A percentile compares a stretch with the other conserved stretches of the same genome.
phyloP scores from a whole-genome alignment of 2,888 invertebrate species.

The Pegoplata infirma region DNA sequence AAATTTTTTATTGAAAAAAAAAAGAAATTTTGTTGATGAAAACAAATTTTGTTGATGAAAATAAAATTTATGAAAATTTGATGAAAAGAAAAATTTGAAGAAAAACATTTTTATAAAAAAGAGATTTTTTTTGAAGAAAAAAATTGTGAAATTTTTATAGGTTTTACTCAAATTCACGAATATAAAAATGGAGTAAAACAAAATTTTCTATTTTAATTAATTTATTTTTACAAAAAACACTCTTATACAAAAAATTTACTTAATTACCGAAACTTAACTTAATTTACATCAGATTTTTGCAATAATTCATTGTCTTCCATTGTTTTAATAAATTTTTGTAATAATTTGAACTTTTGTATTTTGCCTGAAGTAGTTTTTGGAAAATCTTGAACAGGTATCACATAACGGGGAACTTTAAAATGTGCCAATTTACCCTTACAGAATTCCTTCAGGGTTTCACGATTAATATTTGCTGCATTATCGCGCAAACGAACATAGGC shows the following conservation, averaged over 20 bases:
- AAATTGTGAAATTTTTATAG: too few species aligned
- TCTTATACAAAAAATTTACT: background rate
- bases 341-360: slow-evolving; percentile 84
- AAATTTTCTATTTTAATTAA: too few species aligned
- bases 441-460: slow-evolving; percentile 81
- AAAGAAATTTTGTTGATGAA: too few species aligned
- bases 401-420: slow-evolving; percentile 87
- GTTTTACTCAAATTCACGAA: too few species aligned
- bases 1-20: too few species aligned
- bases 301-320: background rate
- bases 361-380: slow-evolving; percentile 90
- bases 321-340: slow-evolving; percentile 70
- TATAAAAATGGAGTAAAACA: too few species aligned
- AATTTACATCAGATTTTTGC: too few species aligned
- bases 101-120: too few species aligned
- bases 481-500: slow-evolving; percentile 81
- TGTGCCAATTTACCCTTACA: slow-evolving; percentile 85
- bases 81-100: too few species aligned
- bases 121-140: too few species aligned
- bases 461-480: slow-evolving; percentile 76
- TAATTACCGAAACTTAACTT: background rate
- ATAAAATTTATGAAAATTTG: too few species aligned
- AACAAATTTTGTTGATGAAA: too few species aligned
- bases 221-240: background rate
- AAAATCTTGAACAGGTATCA: slow-evolving; percentile 82